These are phyloP conservation scores for Saccostrea echinata DNA, from an alignment of 1,140 invertebrate species.

Conservation along the genomic window DNA sequence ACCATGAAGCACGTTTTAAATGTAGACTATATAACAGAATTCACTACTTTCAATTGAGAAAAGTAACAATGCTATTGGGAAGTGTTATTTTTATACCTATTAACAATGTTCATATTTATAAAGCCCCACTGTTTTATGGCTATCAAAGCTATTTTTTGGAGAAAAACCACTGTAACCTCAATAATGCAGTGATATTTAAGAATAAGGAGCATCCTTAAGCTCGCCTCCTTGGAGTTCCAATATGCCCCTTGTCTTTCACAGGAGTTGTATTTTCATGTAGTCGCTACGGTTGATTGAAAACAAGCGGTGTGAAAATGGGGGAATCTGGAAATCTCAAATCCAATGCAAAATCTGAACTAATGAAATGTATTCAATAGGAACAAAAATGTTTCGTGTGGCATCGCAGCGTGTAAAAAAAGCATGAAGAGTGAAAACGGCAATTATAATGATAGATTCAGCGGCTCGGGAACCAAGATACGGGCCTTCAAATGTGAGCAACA, in stretches of 20 bases:
- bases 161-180: neutral
- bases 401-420: neutral
- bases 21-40: neutral
- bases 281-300: conserved; percentile 33
- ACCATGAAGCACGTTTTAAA: neutral
- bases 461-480: neutral
- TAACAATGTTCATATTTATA: neutral
- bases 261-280: conserved; percentile 21
- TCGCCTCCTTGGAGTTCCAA: neutral
- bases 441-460: neutral
- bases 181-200: neutral
- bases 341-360: conserved; percentile 16
- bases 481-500: neutral
- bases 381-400: conserved; percentile 16
- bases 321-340: conserved; percentile 32
- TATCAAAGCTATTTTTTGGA: neutral
- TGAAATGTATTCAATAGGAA: conserved; percentile 35
- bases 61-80: neutral
- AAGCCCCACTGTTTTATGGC: conserved; percentile 20
- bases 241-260: conserved; percentile 22
- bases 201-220: neutral
- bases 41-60: neutral
- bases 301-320: conserved; percentile 35
- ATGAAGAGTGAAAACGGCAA: neutral
- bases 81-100: neutral